A percentile compares a stretch with the other conserved stretches of the same genome.
Conservation (phyloP, 2,888 invertebrate species). For the Papilio protenor region DNA sequence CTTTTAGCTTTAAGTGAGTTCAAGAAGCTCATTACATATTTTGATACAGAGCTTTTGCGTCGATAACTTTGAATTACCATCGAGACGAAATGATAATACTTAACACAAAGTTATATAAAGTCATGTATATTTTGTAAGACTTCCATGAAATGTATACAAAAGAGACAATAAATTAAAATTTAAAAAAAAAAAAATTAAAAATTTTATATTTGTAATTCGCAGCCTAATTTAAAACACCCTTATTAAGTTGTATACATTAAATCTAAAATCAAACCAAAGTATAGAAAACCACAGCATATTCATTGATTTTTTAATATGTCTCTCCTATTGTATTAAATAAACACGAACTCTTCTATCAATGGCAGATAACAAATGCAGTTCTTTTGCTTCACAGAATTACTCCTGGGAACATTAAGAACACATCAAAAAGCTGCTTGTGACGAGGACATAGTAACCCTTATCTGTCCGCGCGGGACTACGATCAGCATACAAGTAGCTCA, state of each 20-base stretch:
- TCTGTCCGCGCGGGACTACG: slow-evolving; percentile 95
- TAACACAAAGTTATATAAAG: neutral
- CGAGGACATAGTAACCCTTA: slow-evolving; percentile 93
- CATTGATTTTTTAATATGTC: no score
- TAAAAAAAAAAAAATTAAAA: no score
- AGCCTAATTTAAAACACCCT: no score
- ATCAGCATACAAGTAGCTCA: slow-evolving; percentile 96
- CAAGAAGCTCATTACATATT: slow-evolving; percentile 21
- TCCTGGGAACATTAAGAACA: slow-evolving; percentile 95
- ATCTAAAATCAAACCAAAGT: no score
- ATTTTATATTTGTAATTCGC: neutral
- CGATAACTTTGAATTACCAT: slow-evolving; percentile 4
- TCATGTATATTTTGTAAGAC: neutral
- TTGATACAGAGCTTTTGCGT: slow-evolving; percentile 13
- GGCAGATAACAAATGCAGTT: neutral
- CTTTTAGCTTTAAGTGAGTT: slow-evolving; percentile 23
- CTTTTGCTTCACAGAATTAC: slow-evolving; percentile 87
- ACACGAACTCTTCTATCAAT: neutral
- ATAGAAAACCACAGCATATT: no score
- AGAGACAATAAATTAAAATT: no score
- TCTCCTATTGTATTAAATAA: neutral
- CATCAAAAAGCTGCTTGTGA: slow-evolving; percentile 97
- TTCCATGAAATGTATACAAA: no score
- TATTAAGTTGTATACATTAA: no score
- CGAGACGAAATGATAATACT: slow-evolving; percentile 9